These are phyloP conservation scores for Ursus arctos DNA, from an alignment of 2,113 vertebrate species.

Conservation along the genomic window DNA sequence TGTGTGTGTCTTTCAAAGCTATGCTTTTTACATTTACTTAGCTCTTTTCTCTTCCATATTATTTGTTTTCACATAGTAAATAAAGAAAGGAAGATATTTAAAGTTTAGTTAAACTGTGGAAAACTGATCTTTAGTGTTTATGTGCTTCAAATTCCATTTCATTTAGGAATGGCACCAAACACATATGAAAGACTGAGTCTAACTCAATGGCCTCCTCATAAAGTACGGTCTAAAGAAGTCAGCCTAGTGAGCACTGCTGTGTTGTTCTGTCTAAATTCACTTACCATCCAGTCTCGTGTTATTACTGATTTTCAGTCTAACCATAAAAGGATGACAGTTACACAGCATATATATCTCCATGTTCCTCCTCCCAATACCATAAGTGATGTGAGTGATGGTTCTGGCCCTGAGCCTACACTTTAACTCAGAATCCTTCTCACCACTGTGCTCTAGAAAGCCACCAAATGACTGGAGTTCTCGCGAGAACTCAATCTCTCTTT, in stretches of 20 bases:
- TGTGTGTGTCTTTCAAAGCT: neutral
- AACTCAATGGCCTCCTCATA: neutral
- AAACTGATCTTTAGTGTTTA: neutral
- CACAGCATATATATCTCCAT: accelerated
- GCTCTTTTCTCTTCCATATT: neutral
- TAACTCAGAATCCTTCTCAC: neutral
- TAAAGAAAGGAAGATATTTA: neutral
- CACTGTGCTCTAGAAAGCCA: neutral
- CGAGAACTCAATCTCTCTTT: neutral
- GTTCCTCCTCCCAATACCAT: neutral
- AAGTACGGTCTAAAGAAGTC: neutral
- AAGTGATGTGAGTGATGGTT: neutral
- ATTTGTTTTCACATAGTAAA: neutral
- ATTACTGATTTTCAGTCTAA: neutral
- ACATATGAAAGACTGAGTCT: neutral
- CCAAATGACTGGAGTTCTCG: neutral
- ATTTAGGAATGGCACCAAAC: neutral
- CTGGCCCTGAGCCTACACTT: neutral
- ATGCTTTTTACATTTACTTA: neutral
- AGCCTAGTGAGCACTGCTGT: neutral
- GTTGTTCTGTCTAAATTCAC: neutral
- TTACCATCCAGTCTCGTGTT: neutral
- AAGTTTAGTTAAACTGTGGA: neutral
- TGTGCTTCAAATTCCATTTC: slow-evolving; percentile 1
- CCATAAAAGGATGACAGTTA: neutral